Evolutionary conservation across 2,888 invertebrate species (phyloP), one percentile per base, ranked within the genome.

Genomic region (Chalcis sispes): DNA sequence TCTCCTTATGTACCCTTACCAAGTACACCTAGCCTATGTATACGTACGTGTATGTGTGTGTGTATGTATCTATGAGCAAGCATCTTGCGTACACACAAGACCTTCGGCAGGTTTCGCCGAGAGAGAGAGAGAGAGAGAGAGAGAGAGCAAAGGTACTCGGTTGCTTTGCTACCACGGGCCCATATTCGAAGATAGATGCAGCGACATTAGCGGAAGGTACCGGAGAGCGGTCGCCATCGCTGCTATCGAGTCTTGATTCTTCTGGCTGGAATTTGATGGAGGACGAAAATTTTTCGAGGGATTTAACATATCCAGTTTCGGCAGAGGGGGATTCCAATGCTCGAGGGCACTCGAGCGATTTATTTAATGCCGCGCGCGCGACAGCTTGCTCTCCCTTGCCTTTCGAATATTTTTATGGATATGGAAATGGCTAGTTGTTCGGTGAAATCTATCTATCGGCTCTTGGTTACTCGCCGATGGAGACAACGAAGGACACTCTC

Each of bases 1-100:
- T 46, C 48, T 56, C 59, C 59, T 66, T 59, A 66, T 66, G 58
- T 72, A 58, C 27, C n/a, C n/a, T 32, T 18, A 18, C 42, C 50
- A 61, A 56, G 8, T 64, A 36, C 10, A 4, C 36, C 10, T 36
- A 27, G 4, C 36, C 10, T 5, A 36, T 20, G n/a, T 27, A 42
- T 29, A 46, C 36, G 25, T n/a, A 13, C 18, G 56, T 13, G 15
- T 29, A 18, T 32, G 48, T 50, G 36, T 1, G 27, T 42, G 40
- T 18, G 50, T 36, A 5, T 18, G 32, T 42, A 25, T 32, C 25
- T 20, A 23, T 42, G 4, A 27, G 42, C 29, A 42, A 7, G 15
- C 42, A 8, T 8, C 15, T 13, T 2, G 42, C 4, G 15, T 8
- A 15, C 2, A 2, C 8, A 3, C 8, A 32, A 32, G 32, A 3